These are phyloP conservation scores for Mus musculus DNA, from an alignment of 2,113 vertebrate genomes.

Conservation along the genomic window GRCm39 chr15:103036501-103037000, in stretches of 20 bases:
- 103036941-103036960: neutral
- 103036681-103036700: slow-evolving; percentile 70
- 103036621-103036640: neutral
- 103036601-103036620: too few species aligned
- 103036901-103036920: slow-evolving; percentile 53
- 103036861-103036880: neutral
- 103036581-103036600: neutral
- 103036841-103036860: slow-evolving; percentile 14
- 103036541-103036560: neutral
- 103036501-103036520: neutral
- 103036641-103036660: neutral
- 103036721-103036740: slow-evolving; percentile 75
- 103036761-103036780: slow-evolving; percentile 25
- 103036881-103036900: neutral
- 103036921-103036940: slow-evolving; percentile 31
- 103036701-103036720: slow-evolving; percentile 81
- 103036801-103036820: slow-evolving; percentile 56
- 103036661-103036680: neutral
- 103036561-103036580: neutral
- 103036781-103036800: slow-evolving; percentile 67
- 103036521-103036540: neutral
- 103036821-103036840: slow-evolving; percentile 73
- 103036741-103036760: slow-evolving; percentile 80
- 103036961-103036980: neutral
- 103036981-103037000: slow-evolving; percentile 3